Conservation (phyloP, 2,888 invertebrate species). For the Cheilosia variabilis region DNA sequence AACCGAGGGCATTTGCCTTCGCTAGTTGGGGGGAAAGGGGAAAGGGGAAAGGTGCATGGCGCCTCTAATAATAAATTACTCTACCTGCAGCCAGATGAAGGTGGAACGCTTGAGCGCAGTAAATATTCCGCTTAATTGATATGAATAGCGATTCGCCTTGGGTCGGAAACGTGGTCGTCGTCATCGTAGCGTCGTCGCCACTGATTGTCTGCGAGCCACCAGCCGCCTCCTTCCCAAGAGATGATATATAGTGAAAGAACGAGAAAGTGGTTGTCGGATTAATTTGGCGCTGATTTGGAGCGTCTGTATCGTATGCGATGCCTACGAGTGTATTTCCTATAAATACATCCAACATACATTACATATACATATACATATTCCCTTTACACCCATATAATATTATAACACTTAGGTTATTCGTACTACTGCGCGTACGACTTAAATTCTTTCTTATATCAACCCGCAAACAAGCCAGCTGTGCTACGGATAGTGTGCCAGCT, state of each 20-base stretch:
- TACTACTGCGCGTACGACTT: no score
- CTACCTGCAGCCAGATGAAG: constrained; percentile 7
- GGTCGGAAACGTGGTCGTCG: constrained; percentile 34
- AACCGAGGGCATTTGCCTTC: constrained; percentile 6
- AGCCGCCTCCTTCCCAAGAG: not conserved
- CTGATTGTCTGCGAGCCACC: not conserved
- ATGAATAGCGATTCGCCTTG: constrained; percentile 39
- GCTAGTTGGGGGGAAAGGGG: not conserved
- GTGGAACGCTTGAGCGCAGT: constrained; percentile 31
- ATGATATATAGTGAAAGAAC: not conserved
- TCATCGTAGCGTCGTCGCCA: not conserved
- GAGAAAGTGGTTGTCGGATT: constrained; percentile 19
- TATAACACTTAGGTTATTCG: no score
- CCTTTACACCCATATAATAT: no score
- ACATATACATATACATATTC: no score
- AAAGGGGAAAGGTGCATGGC: not conserved
- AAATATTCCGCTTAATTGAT: constrained; percentile 54
- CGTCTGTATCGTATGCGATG: no score
- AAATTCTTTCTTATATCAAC: no score
- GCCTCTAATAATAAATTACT: constrained; percentile 13
- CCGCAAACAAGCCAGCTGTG: no score
- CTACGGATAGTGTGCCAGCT: no score
- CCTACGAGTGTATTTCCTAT: no score
- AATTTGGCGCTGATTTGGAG: constrained; percentile 21
- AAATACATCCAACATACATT: no score